Base-by-base conservation (phyloP, 1,140 invertebrate genomes). In the Gonioctena quinquepunctata region DNA sequence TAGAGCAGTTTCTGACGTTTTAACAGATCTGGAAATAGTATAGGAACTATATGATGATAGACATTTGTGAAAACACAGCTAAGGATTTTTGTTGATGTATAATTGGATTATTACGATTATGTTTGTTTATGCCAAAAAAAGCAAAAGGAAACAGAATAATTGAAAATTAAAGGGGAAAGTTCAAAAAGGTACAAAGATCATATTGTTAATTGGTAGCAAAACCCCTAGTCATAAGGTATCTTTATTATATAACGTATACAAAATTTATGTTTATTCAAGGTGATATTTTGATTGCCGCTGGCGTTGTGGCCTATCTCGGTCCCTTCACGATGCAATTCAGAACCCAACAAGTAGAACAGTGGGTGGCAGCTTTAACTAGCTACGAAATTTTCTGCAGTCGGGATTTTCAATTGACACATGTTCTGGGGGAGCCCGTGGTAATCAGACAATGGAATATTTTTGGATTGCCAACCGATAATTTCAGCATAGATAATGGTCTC, bases 401-500 rank as follows among this genome's bases (percentile, higher is more conserved):
- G 28, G 89, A 83, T 93, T 96, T 85, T 89, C 92, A 80, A 71
- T 83, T 95, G 22, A 90, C 88, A 28, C 88, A 89, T 13, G 88
- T 92, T 19, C 84, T 98, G 0, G 96, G 96, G 2, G 91, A 97
- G 78, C 89, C 94, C 1, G 93, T 98, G n/a, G 86, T 90, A 59
- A 94, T 95, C 64, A 89, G 93, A 78, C 89, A 93, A 52, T 98
- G 96, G 96, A 96, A 95, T 76, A 96, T 97, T 60, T 90, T 89
- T 72, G 96, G 95, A 0, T 80, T 98, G 49, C 96, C 96, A 0
- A 91, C 88, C 19, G 96, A 98, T 81, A 88, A 89, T 21, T 98
- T 96, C 82, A 97, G 95, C 18, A 87, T 96, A 60, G 95, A 98
- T 75, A 98, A 97, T 81, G 96, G 90, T 59, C 95, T 98, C 73